Base-by-base conservation (phyloP, 1,140 invertebrate genomes). In the Sminthurinus signatus region DNA sequence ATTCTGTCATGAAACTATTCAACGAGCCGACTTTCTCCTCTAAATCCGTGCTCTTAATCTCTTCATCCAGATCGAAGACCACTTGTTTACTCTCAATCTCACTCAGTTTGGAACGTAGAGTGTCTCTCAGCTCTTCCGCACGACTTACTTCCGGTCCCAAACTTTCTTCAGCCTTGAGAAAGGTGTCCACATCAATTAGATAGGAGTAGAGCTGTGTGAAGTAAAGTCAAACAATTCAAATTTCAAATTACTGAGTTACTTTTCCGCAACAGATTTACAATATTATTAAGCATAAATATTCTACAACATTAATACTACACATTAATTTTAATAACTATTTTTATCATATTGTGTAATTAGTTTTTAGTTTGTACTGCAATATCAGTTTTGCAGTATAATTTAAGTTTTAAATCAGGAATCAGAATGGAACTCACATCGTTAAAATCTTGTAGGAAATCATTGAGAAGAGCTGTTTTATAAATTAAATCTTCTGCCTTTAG, bases 1-100 rank as follows among this genome's bases (percentile, higher is more conserved):
- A 77, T 72, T 88, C 85, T 43, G 79, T 75, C 61, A 81, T 81
- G 29, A 88, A 75, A 64, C 86, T 84, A 73, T 85, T 82, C 42
- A 89, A 78, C 73, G 83, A 85, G 4, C 5, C 5, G 23, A 42
- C 54, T 25, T 56, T 56, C 3, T 42, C 23, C 17, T 42, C 54
- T n/a, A 56, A 42, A 17, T 56, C 54, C 10, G 10, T 12, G 14
- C 36, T 56, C 31, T 39, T 56, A 25, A 52, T 29, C n/a, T 56
- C 54, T 19, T 56, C 54, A 39, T 36, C 31, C 54, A 56, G 36
- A 12, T 56, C 54, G 21, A 36, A 56, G 14, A 56, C 54, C 54
- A 56, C 25, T 42, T 56, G 54, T 27, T 56, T 56, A 15, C 54
- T 56, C 54, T 56, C 54, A 21, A 56, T 42, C 29, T 56, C 54